phyloP scores from a whole-genome alignment of 2,797 vertebrate genomes.

The Sphenodon punctatus region DNA sequence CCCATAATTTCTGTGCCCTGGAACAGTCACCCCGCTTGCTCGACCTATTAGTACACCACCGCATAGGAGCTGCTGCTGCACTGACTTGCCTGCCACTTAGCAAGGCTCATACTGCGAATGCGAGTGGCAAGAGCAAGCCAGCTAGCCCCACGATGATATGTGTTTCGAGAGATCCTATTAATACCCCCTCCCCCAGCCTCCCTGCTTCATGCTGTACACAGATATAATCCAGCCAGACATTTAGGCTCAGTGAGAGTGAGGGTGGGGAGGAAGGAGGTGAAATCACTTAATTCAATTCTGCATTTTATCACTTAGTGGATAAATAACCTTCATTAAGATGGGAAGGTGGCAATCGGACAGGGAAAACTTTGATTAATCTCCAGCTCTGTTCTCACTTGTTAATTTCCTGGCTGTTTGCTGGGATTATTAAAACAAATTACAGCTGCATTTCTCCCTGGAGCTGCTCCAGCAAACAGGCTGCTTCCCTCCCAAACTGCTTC shows the following conservation, averaged over 20 bases:
- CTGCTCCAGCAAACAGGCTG: background rate
- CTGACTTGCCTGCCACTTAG: too few species aligned
- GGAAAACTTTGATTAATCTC: conserved; percentile 70
- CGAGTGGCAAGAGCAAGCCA: background rate
- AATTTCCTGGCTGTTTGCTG: conserved; percentile 52
- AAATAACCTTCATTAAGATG: conserved; percentile 79
- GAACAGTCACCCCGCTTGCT: too few species aligned
- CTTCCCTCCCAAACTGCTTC: background rate
- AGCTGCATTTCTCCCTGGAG: background rate
- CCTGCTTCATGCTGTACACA: background rate
- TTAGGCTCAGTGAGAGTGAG: conserved; percentile 36
- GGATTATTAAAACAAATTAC: conserved; percentile 65
- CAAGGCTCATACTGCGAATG: background rate
- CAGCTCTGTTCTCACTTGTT: conserved; percentile 59
- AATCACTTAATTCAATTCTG: conserved; percentile 64
- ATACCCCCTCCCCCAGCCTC: background rate
- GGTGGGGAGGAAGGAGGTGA: background rate
- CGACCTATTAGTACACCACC: too few species aligned
- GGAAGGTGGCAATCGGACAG: conserved; percentile 47
- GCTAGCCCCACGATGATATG: background rate
- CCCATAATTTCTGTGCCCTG: too few species aligned
- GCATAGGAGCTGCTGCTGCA: too few species aligned
- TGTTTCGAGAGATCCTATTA: background rate
- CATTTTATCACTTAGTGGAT: conserved; percentile 57
- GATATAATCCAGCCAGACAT: conserved; percentile 9